phyloP scores from a whole-genome alignment of 2,888 invertebrate genomes.

The Cyclophora punctaria region DNA sequence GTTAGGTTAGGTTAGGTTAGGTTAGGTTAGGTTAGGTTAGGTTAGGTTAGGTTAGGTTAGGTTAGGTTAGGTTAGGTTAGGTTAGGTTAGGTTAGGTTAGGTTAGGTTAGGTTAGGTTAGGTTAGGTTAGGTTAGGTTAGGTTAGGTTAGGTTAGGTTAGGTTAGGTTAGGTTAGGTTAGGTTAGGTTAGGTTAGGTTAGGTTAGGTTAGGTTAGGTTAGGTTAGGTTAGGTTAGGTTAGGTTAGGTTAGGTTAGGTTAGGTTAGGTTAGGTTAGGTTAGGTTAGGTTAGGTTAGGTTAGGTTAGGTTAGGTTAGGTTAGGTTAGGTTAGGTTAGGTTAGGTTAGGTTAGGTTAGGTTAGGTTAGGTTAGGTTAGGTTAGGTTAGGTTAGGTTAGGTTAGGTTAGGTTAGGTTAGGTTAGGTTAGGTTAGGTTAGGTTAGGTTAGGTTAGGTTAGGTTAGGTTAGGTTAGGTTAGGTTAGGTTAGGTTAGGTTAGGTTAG shows the following conservation, averaged over 20 bases:
- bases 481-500: constrained; percentile 4
- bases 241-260: constrained; percentile 10
- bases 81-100: constrained; percentile 14
- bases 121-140: too few relatives aligned
- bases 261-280: constrained; percentile 8
- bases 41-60: constrained; percentile 6
- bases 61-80: constrained; percentile 4
- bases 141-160: constrained; percentile 8
- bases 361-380: constrained; percentile 1
- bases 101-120: constrained; percentile 11
- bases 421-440: constrained; percentile 7
- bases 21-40: constrained; percentile 14
- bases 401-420: constrained; percentile 7
- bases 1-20: constrained; percentile 7
- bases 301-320: constrained; percentile 2
- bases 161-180: constrained; percentile 9
- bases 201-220: constrained; percentile 7
- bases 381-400: constrained; percentile 4
- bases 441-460: constrained; percentile 6
- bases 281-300: constrained; percentile 9
- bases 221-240: constrained; percentile 10
- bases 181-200: constrained; percentile 6
- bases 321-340: constrained; percentile 4
- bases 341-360: constrained; percentile 2
- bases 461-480: constrained; percentile 3